Evolutionary conservation across 2,113 vertebrate species (phyloP).

Genomic region (Microcebus lehilahytsara): DNA sequence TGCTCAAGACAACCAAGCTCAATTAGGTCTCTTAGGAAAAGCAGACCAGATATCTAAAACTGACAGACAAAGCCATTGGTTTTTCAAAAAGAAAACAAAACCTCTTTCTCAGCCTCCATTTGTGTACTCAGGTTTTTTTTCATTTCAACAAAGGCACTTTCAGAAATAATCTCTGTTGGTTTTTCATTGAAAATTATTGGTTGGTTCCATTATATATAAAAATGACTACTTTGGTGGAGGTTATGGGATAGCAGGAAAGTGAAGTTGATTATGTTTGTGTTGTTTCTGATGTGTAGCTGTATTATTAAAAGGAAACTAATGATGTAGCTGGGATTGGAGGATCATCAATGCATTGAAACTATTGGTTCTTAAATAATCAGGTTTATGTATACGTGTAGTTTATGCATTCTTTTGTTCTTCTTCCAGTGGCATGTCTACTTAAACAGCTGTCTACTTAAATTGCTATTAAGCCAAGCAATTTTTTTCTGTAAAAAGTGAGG

Average conservation of each 20-base stretch:
- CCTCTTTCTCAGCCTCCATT: neutral
- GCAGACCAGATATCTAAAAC: neutral
- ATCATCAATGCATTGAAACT: neutral
- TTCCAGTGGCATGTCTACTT: neutral
- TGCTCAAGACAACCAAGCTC: neutral
- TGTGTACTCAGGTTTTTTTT: neutral
- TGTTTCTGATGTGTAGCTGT: neutral
- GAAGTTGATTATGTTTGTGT: neutral
- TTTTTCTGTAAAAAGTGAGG: neutral
- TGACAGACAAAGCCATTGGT: neutral
- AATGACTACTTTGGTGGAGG: neutral
- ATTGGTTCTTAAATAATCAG: neutral
- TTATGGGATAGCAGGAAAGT: neutral
- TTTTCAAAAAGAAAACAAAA: neutral
- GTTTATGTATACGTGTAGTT: neutral
- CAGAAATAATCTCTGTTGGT: conserved; percentile 42
- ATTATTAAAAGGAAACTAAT: neutral
- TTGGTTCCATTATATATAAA: neutral
- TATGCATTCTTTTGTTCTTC: neutral
- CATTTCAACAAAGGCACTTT: conserved; percentile 26
- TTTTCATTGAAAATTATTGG: neutral
- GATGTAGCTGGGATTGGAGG: neutral
- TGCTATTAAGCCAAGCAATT: neutral
- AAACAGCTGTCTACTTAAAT: conserved; percentile 14
- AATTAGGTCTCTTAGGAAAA: neutral